A percentile compares a stretch with the other conserved stretches of the same genome.
phyloP scores from a whole-genome alignment of 2,888 invertebrate genomes.

The Encarsia formosa region DNA sequence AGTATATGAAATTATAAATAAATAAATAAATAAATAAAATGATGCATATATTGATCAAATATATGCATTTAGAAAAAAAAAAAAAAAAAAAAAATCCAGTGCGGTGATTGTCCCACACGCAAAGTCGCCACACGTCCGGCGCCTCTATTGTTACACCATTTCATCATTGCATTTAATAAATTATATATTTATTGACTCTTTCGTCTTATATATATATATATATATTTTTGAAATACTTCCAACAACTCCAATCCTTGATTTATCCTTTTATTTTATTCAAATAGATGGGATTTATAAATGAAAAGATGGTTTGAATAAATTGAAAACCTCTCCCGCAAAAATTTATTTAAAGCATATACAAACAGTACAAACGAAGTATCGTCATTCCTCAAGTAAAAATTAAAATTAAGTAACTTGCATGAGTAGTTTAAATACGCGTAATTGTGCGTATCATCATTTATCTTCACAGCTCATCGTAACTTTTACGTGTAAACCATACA shows the following conservation, averaged over 20 bases:
- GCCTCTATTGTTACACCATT: constrained; percentile 51
- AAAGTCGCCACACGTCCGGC: constrained; percentile 31
- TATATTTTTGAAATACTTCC: background rate
- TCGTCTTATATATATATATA: constrained; percentile 24
- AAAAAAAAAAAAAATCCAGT: constrained; percentile 19
- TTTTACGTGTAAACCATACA: too few species aligned
- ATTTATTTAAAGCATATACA: constrained; percentile 52
- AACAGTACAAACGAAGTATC: constrained; percentile 50
- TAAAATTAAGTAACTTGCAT: constrained; percentile 38
- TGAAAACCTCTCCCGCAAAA: constrained; percentile 36
- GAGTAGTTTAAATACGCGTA: too few species aligned
- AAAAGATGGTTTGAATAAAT: constrained; percentile 3
- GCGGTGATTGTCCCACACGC: constrained; percentile 32
- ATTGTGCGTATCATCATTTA: too few species aligned
- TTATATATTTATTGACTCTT: constrained; percentile 51
- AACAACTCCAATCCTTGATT: background rate
- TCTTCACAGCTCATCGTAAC: too few species aligned
- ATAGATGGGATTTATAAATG: background rate
- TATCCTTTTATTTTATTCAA: background rate
- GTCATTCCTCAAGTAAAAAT: constrained; percentile 46
- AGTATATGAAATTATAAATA: constrained; percentile 7
- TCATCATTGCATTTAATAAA: constrained; percentile 53
- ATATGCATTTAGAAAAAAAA: too few species aligned
- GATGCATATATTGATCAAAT: too few species aligned
- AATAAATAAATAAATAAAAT: too few species aligned